phyloP scores from a whole-genome alignment of 2,888 invertebrate genomes.

The Silvanus unidentatus region DNA sequence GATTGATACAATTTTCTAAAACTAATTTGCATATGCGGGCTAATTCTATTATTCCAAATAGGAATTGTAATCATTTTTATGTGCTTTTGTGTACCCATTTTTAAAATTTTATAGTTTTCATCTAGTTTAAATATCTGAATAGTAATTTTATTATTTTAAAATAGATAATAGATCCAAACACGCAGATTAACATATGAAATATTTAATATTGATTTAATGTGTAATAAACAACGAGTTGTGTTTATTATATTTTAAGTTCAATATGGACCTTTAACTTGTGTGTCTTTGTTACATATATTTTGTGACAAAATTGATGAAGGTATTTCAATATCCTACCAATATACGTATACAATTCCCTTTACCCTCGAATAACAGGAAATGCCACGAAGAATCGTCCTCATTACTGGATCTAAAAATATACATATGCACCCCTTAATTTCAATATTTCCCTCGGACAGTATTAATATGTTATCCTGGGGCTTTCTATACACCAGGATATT shows the following conservation, averaged over 20 bases:
- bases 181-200: too few relatives aligned
- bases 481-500: slow-evolving; percentile 40
- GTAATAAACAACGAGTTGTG: too few relatives aligned
- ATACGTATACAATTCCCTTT: too few relatives aligned
- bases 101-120: slow-evolving; percentile 38
- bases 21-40: slow-evolving; percentile 41
- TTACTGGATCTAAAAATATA: slow-evolving; percentile 39
- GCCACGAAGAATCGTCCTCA: slow-evolving; percentile 42
- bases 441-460: slow-evolving; percentile 42
- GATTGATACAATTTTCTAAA: slow-evolving; percentile 38
- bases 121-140: slow-evolving; percentile 34
- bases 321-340: slow-evolving; percentile 39
- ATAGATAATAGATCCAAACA: slow-evolving; percentile 39
- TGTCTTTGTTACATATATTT: too few relatives aligned
- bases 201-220: slow-evolving; percentile 40
- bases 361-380: slow-evolving; percentile 29
- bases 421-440: slow-evolving; percentile 46
- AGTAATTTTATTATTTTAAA: slow-evolving; percentile 39
- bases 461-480: slow-evolving; percentile 40
- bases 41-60: slow-evolving; percentile 3
- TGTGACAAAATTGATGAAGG: too few relatives aligned
- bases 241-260: too few relatives aligned
- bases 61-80: slow-evolving; percentile 31
- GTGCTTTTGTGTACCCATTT: slow-evolving; percentile 38
- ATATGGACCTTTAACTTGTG: slow-evolving; percentile 36